A percentile compares a stretch with the other conserved stretches of the same genome.
Evolutionary conservation across 2,888 invertebrate species (phyloP).

Genomic region (Drosophila tripunctata): DNA sequence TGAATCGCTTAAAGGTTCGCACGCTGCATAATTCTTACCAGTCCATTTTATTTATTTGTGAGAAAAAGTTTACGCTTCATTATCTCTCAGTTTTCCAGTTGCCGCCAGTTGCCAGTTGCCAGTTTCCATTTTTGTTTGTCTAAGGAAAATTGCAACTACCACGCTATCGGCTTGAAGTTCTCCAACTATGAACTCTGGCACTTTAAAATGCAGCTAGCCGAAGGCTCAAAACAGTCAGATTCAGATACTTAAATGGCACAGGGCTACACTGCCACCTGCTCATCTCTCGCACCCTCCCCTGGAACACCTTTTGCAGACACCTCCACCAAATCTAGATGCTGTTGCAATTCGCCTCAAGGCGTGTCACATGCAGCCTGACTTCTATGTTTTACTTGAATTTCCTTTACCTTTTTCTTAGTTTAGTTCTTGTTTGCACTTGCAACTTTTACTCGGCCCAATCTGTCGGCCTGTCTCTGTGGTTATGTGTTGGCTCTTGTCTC

Average conservation of each 20-base stretch:
- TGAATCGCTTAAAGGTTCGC: slow-evolving; percentile 51
- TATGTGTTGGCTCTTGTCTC: slow-evolving; percentile 43
- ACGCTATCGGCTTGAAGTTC: slow-evolving; percentile 29
- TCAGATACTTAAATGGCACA: slow-evolving; percentile 6
- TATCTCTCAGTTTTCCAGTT: slow-evolving; percentile 45
- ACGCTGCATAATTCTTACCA: slow-evolving; percentile 38
- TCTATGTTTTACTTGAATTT: slow-evolving; percentile 1
- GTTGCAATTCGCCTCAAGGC: slow-evolving; percentile 49
- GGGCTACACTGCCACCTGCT: slow-evolving; percentile 38
- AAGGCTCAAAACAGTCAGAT: slow-evolving; percentile 22
- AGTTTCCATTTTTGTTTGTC: slow-evolving; percentile 38
- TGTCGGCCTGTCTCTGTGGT: slow-evolving; percentile 12
- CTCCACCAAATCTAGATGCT: slow-evolving; percentile 50
- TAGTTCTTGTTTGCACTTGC: neutral
- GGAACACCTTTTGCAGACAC: too few species aligned
- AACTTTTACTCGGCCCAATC: slow-evolving; percentile 16
- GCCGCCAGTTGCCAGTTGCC: too few species aligned
- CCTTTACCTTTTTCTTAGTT: neutral
- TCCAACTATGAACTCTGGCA: slow-evolving; percentile 20
- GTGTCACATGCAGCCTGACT: slow-evolving; percentile 59
- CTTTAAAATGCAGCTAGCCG: slow-evolving; percentile 16
- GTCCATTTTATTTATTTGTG: slow-evolving; percentile 41
- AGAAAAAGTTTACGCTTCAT: slow-evolving; percentile 63
- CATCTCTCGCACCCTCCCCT: slow-evolving; percentile 29
- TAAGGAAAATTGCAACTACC: slow-evolving; percentile 32